Evolutionary conservation across 1,140 invertebrate genomes (phyloP).

Genomic region (Drosophila mauritiana): DNA sequence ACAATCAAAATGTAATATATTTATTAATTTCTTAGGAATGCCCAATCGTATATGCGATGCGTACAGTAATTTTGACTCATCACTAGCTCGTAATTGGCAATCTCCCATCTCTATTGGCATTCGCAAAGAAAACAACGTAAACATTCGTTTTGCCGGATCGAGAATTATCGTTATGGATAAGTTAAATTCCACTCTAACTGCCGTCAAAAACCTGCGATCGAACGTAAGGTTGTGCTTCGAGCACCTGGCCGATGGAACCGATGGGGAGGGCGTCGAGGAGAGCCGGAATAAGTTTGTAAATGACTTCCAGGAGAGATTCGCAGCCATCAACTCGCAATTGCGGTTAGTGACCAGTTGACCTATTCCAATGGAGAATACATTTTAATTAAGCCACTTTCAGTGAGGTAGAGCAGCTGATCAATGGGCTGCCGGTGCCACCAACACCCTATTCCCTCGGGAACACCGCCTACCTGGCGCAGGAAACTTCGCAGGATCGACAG

Average conservation of each 20-base stretch:
- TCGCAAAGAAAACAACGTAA: constrained; percentile 14
- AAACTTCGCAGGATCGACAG: constrained; percentile 93
- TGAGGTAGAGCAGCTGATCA: constrained; percentile 91
- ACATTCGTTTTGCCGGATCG: background rate
- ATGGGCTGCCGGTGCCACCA: constrained; percentile 89
- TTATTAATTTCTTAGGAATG: no score
- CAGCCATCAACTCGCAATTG: constrained; percentile 90
- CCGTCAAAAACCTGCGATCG: constrained; percentile 90
- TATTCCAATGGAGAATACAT: no score
- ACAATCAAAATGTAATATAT: no score
- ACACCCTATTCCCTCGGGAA: constrained; percentile 93
- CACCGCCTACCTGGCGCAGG: constrained; percentile 92
- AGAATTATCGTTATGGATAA: constrained; percentile 86
- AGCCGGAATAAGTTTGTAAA: constrained; percentile 91
- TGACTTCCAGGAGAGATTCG: constrained; percentile 91
- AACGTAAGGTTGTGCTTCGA: constrained; percentile 93
- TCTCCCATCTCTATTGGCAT: constrained; percentile 30
- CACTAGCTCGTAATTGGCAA: background rate
- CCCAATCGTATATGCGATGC: no score
- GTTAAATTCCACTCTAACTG: constrained; percentile 89
- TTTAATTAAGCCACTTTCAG: constrained; percentile 77
- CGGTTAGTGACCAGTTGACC: constrained; percentile 84
- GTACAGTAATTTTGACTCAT: background rate
- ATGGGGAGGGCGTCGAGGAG: constrained; percentile 91
- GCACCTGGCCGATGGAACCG: constrained; percentile 90